phyloP scores from a whole-genome alignment of 1,140 invertebrate genomes.

The Conopomorpha cramerella region DNA sequence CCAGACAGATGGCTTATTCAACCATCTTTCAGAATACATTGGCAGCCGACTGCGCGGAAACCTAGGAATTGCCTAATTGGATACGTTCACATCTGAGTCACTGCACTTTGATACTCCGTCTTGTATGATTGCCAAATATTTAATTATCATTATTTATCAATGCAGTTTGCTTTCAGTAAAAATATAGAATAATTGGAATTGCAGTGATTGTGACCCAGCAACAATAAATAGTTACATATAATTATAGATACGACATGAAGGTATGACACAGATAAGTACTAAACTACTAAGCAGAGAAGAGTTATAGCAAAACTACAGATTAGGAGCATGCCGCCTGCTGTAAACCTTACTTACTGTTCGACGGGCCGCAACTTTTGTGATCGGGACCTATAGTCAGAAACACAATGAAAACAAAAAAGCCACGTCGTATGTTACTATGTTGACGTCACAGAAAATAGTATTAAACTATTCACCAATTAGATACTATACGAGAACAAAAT shows the following conservation, averaged over 20 bases:
- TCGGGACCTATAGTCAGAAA: slow-evolving; percentile 58
- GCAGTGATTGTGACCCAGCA: too few relatives aligned
- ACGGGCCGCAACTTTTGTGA: slow-evolving; percentile 56
- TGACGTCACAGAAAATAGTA: not conserved
- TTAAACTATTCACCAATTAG: too few relatives aligned
- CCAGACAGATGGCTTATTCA: slow-evolving; percentile 18
- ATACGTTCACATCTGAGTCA: too few relatives aligned
- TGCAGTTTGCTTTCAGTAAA: too few relatives aligned
- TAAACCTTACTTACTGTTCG: slow-evolving; percentile 54
- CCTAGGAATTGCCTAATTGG: too few relatives aligned
- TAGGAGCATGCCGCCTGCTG: slow-evolving; percentile 41
- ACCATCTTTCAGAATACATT: too few relatives aligned
- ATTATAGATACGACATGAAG: too few relatives aligned
- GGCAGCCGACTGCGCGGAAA: too few relatives aligned
- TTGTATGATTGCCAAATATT: slow-evolving; percentile 28
- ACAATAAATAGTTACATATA: too few relatives aligned
- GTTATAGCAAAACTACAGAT: slow-evolving; percentile 44
- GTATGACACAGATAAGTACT: slow-evolving; percentile 26
- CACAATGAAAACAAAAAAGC: slow-evolving; percentile 53
- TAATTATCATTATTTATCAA: slow-evolving; percentile 27
- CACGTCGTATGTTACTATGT: slow-evolving; percentile 16
- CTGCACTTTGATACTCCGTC: slow-evolving; percentile 20
- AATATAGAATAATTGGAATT: too few relatives aligned
- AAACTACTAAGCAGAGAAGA: slow-evolving; percentile 38
- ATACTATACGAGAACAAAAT: too few relatives aligned